These are phyloP conservation scores for Eupithecia vulgata DNA, from an alignment of 2,888 invertebrate genomes.

Conservation along the genomic window DNA sequence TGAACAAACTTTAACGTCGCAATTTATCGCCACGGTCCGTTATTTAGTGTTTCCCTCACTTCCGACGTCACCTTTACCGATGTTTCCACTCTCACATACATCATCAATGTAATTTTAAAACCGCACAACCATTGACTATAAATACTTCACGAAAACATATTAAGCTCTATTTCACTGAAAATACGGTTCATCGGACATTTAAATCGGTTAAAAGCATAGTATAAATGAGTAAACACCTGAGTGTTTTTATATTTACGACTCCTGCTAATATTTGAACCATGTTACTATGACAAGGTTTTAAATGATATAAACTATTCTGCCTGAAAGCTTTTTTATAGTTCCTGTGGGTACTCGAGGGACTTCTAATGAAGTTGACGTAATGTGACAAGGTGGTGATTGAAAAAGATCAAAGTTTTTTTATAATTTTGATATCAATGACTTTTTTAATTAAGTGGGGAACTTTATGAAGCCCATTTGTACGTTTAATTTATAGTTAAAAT, in stretches of 20 bases:
- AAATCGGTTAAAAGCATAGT: conserved; percentile 43
- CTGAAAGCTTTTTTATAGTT: conserved; percentile 47
- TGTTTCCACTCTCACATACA: conserved; percentile 60
- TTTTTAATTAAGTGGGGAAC: background rate
- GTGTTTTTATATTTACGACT: conserved; percentile 61
- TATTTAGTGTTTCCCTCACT: conserved; percentile 52
- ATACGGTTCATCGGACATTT: conserved; percentile 15
- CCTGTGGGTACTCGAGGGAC: conserved; percentile 34
- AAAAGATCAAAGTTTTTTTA: conserved; percentile 38
- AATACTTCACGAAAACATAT: background rate
- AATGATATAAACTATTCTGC: conserved; percentile 37
- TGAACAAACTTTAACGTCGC: conserved; percentile 51
- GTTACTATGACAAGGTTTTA: conserved; percentile 34
- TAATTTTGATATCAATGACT: background rate
- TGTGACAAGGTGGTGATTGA: conserved; percentile 38
- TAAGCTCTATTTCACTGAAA: conserved; percentile 17
- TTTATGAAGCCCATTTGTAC: background rate
- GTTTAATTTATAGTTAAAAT: background rate
- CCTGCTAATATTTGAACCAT: conserved; percentile 33
- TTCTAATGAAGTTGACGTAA: conserved; percentile 37
- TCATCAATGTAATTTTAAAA: conserved; percentile 53
- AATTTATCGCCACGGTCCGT: conserved; percentile 53
- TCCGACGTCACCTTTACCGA: conserved; percentile 51
- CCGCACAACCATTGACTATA: background rate
- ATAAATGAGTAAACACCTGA: conserved; percentile 73